phyloP scores from a whole-genome alignment of 2,888 invertebrate genomes.

The Volucella inanis region DNA sequence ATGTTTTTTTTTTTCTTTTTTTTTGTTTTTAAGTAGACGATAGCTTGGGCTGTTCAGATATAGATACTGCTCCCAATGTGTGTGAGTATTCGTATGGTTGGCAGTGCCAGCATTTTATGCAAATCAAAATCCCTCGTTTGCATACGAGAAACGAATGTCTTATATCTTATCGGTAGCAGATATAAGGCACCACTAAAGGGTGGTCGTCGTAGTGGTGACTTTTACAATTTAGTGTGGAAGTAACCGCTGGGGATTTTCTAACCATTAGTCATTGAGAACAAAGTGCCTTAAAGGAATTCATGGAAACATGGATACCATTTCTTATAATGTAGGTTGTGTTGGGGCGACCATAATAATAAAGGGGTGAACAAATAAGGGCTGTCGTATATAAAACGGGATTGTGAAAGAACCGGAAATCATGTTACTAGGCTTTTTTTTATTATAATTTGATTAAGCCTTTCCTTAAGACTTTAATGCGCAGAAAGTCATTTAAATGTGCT shows the following conservation, averaged over 20 bases:
- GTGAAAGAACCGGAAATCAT: conserved; percentile 39
- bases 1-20: conserved; percentile 6
- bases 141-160: conserved; percentile 58
- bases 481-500: too few species aligned
- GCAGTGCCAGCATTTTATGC: conserved; percentile 61
- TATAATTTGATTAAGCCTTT: conserved; percentile 28
- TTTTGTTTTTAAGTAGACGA: conserved; percentile 23
- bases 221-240: conserved; percentile 68
- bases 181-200: conserved; percentile 18
- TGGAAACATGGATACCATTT: conserved; percentile 23
- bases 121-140: conserved; percentile 61
- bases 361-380: conserved; percentile 10
- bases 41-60: conserved; percentile 36
- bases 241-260: conserved; percentile 69
- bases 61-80: conserved; percentile 16
- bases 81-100: conserved; percentile 3
- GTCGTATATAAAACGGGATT: conserved; percentile 29
- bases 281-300: conserved; percentile 44
- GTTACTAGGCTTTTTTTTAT: conserved; percentile 18
- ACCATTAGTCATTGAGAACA: conserved; percentile 66
- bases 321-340: neutral
- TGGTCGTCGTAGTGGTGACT: conserved; percentile 36
- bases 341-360: neutral
- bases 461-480: neutral
- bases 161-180: conserved; percentile 54